These are phyloP conservation scores for Meganola albula DNA, from an alignment of 2,888 invertebrate genomes.

Conservation along the genomic window DNA sequence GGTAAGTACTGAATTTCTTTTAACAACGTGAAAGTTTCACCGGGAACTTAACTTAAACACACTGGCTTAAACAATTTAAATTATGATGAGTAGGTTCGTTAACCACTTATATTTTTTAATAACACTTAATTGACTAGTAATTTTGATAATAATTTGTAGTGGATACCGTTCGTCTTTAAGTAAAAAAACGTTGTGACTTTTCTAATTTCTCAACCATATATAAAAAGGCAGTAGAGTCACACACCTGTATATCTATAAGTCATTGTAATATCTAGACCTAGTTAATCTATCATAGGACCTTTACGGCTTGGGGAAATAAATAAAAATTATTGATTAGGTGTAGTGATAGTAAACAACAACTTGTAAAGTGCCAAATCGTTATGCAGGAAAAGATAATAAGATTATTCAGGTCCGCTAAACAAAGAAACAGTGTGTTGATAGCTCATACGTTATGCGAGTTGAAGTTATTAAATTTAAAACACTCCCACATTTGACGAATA, in stretches of 20 bases:
- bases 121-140: background rate
- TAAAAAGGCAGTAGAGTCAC: too few relatives aligned
- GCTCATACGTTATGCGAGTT: constrained; percentile 13
- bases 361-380: too few relatives aligned
- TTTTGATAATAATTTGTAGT: background rate
- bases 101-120: background rate
- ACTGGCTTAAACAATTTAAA: too few relatives aligned
- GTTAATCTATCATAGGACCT: background rate
- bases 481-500: constrained; percentile 37
- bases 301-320: background rate
- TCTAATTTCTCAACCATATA: too few relatives aligned
- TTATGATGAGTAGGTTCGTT: background rate
- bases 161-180: too few relatives aligned
- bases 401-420: background rate
- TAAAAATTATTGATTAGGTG: background rate
- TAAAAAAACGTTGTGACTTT: too few relatives aligned
- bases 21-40: background rate
- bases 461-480: constrained; percentile 35
- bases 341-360: too few relatives aligned
- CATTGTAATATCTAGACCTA: too few relatives aligned
- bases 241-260: background rate
- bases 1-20: background rate
- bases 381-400: too few relatives aligned
- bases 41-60: background rate
- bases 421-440: background rate